Evolutionary conservation across 2,797 vertebrate species (phyloP).

Genomic region (Anguilla marmorata): DNA sequence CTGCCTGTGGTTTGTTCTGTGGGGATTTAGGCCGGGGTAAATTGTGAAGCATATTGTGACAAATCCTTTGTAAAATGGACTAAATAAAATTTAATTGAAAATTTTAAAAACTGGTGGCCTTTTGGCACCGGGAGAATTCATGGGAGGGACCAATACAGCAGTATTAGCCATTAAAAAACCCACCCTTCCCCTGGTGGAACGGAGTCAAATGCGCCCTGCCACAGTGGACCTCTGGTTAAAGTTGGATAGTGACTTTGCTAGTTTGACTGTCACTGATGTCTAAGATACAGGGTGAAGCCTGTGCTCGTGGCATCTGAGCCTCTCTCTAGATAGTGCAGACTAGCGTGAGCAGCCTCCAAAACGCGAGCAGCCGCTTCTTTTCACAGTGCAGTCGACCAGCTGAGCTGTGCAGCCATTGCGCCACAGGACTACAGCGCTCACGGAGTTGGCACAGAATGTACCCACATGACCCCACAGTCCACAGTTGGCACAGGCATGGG

Average conservation of each 20-base stretch:
- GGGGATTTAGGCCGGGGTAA: background rate
- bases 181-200: background rate
- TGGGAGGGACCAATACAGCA: background rate
- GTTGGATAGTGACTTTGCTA: background rate
- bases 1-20: background rate
- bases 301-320: background rate
- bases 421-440: background rate
- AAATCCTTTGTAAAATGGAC: background rate
- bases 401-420: background rate
- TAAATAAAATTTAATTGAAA: background rate
- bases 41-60: background rate
- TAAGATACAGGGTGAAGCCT: background rate
- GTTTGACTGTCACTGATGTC: background rate
- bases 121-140: background rate
- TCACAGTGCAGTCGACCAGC: background rate
- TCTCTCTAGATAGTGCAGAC: background rate
- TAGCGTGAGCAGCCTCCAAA: background rate
- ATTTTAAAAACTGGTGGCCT: background rate
- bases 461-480: background rate
- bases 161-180: background rate
- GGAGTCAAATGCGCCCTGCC: background rate
- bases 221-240: background rate
- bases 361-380: background rate
- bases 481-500: background rate
- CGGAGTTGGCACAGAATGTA: background rate